Percentiles rank a stretch among this genome's conserved stretches.
Evolutionary conservation across 2,113 vertebrate genomes (phyloP).

Genomic region (Gracilinanus agilis): DNA sequence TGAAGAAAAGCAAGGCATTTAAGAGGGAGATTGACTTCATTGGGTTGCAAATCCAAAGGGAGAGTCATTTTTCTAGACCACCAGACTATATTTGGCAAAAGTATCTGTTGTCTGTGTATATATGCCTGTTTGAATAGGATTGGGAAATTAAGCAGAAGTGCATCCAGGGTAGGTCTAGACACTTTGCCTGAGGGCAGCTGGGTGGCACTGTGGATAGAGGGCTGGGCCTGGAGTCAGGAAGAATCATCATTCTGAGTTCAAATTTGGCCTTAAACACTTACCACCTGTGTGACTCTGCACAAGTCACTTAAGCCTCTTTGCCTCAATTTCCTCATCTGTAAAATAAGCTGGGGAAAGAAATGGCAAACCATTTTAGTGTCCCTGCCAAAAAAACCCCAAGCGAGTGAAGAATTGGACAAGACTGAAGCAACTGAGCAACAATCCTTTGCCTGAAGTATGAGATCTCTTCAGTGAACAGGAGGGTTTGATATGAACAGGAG

Average conservation of each 20-base stretch:
- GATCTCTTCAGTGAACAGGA: neutral
- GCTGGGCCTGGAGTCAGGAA: neutral
- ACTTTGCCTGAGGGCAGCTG: neutral
- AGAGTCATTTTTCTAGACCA: neutral
- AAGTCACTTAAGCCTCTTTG: neutral
- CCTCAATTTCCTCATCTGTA: neutral
- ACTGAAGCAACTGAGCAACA: too few species aligned
- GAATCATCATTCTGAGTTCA: neutral
- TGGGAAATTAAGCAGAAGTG: neutral
- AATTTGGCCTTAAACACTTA: neutral
- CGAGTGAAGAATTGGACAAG: too few species aligned
- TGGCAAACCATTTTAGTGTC: neutral
- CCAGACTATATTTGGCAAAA: neutral
- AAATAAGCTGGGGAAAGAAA: neutral
- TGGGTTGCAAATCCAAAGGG: neutral
- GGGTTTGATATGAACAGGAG: too few species aligned
- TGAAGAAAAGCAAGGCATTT: neutral
- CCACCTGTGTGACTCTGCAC: neutral
- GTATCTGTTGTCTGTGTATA: neutral
- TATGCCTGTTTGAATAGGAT: neutral
- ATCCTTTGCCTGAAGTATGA: neutral
- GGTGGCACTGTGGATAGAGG: neutral
- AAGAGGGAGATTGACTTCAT: neutral
- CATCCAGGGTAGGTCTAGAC: neutral
- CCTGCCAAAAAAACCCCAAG: too few species aligned